Percentiles rank a stretch among this genome's conserved stretches.
These are phyloP conservation scores for Tethya wilhelma DNA, from an alignment of 37 sponge, comb jelly and placozoan genomes.

Conservation along the genomic window DNA sequence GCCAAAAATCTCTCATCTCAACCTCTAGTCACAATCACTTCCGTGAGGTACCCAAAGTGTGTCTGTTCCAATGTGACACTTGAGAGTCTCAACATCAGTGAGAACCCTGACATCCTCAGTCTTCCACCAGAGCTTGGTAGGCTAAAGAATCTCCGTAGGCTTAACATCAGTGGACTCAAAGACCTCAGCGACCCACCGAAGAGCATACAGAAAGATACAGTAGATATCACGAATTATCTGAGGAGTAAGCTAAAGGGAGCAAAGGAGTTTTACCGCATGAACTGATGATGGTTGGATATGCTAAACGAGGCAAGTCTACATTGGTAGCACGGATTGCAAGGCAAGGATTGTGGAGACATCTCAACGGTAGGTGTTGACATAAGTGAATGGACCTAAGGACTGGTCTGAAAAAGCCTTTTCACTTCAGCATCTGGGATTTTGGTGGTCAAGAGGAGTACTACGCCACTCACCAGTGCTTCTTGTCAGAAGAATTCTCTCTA, in stretches of 20 bases:
- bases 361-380: conserved; percentile 82
- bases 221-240: conserved; percentile 50
- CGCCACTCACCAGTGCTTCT: conserved; percentile 79
- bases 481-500: conserved; percentile 57
- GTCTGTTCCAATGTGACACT: conserved; percentile 57
- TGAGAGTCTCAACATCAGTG: conserved; percentile 35
- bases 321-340: conserved; percentile 65
- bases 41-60: too few species aligned
- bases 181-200: conserved; percentile 45
- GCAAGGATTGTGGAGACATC: conserved; percentile 44
- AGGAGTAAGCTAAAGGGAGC: conserved; percentile 48
- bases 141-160: conserved; percentile 21
- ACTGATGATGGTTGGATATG: conserved; percentile 76
- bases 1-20: conserved; percentile 41
- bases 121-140: conserved; percentile 48
- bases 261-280: conserved; percentile 65
- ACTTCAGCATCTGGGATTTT: conserved; percentile 89
- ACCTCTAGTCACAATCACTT: conserved; percentile 38
- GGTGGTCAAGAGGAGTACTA: conserved; percentile 82
- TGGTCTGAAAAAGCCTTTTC: conserved; percentile 24
- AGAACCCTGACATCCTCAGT: conserved; percentile 41
- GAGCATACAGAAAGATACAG: conserved; percentile 2
- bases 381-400: conserved; percentile 57
- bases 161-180: conserved; percentile 29
- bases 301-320: conserved; percentile 72